Base-by-base conservation (phyloP, 2,888 invertebrate species). In the Xiphydria camelus region DNA sequence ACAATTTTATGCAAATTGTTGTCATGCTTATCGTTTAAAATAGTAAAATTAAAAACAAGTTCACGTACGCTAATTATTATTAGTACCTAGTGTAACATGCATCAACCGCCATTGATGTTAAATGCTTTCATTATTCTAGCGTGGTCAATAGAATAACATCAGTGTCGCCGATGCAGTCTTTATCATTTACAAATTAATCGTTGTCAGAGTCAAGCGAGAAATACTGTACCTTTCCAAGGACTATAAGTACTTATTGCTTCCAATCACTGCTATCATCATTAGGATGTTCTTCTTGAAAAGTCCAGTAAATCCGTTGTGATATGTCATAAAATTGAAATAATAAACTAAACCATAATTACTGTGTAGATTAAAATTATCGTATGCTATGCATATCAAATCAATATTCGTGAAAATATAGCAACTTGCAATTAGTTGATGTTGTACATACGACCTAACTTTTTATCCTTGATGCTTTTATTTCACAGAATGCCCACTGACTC, bases 31-130 rank as follows among this genome's bases (percentile, higher is more conserved):
- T 18, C 9, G 4, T 31, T n/a, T 19, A 35, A 5, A 36, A 26
- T 49, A 19, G 25, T 37, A 45, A 44, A 49, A 47, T 43, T 34
- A 53, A 37, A 51, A 47, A 52, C 47, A 47, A 44, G 17, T 49
- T 45, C 35, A 39, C 45, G 20, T 46, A 44, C 19, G 25, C 31
- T 41, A 45, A 32, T 25, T 36, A 49, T 43, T 26, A 35, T 36
- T 34, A 35, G 17, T 25, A 34, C 4, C 34, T 34, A 9, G 4
- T 10, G 5, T n/a, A 34, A n/a, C 18, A 15, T 34, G 18, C 10
- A 4, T 18, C 9, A 15, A 29, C 4, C 19, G n/a, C 21, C 10
- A 4, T 34, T 6, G 15, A 9, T 15, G 10, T 15, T 33, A 15
- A 9, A 10, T 10, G 5, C 9, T 18, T n/a, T 15, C 2, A 6